Evolutionary conservation across 2,888 invertebrate species (phyloP).

Genomic region (Chloroclystis v-ata): DNA sequence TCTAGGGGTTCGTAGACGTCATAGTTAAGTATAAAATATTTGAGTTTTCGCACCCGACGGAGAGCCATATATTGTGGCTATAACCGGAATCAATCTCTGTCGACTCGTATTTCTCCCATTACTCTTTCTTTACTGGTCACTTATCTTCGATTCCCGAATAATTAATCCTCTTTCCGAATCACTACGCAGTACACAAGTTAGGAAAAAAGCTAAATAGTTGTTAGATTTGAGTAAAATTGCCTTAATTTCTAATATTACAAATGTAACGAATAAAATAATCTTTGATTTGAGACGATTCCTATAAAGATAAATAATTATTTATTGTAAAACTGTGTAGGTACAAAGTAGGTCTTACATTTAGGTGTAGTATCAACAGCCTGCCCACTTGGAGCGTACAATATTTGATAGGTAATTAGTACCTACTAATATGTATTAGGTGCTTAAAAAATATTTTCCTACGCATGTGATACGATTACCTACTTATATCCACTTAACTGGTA

Average conservation of each 20-base stretch:
- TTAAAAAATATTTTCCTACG: no score
- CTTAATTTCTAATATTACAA: background rate
- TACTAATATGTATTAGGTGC: no score
- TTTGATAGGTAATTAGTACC: no score
- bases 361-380: no score
- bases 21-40: conserved; percentile 5
- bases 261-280: background rate
- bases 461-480: no score
- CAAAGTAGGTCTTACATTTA: no score
- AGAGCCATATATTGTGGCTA: conserved; percentile 26
- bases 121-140: conserved; percentile 30
- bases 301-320: no score
- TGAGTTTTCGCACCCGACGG: conserved; percentile 11
- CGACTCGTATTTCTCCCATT: conserved; percentile 28
- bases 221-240: background rate
- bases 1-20: background rate
- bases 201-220: background rate
- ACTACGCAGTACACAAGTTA: conserved; percentile 14
- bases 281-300: no score
- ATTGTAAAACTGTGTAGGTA: no score
- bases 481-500: no score
- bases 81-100: conserved; percentile 33
- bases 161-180: conserved; percentile 26
- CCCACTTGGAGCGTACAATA: no score
- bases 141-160: conserved; percentile 33